phyloP scores from a whole-genome alignment of 2,888 invertebrate species.

The Anoncus sp. region DNA sequence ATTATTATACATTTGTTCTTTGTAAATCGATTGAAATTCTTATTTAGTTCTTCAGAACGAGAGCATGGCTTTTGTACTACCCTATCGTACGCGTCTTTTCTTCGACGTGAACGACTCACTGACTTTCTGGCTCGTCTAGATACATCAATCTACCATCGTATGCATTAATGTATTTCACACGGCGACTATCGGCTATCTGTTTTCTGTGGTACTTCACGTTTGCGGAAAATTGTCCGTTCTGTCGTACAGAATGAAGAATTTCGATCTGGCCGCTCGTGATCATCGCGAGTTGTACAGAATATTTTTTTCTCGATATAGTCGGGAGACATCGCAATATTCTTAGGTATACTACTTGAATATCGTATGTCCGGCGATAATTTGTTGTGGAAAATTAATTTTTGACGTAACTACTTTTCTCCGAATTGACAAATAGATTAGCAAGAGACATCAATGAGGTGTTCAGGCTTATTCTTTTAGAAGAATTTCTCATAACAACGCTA shows the following conservation, averaged over 20 bases:
- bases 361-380: too few relatives aligned
- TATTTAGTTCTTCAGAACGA: constrained; percentile 51
- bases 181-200: constrained; percentile 46
- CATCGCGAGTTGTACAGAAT: not conserved
- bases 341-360: constrained; percentile 10
- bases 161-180: constrained; percentile 48
- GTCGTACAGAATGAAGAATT: constrained; percentile 42
- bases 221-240: constrained; percentile 55
- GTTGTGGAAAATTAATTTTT: too few relatives aligned
- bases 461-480: not conserved
- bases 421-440: not conserved
- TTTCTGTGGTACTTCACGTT: constrained; percentile 49
- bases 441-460: not conserved
- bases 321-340: constrained; percentile 32
- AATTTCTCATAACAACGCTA: not conserved
- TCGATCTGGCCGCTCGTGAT: not conserved
- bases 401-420: too few relatives aligned
- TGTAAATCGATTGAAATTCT: constrained; percentile 2
- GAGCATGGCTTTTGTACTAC: constrained; percentile 48
- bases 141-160: constrained; percentile 52
- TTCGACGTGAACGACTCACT: constrained; percentile 52
- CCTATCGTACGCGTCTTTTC: constrained; percentile 50
- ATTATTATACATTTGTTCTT: too few relatives aligned
- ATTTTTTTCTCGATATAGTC: constrained; percentile 34
- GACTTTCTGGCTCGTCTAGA: constrained; percentile 56